phyloP scores from a whole-genome alignment of 2,113 vertebrate genomes.

The Bubo blakistoni region DNA sequence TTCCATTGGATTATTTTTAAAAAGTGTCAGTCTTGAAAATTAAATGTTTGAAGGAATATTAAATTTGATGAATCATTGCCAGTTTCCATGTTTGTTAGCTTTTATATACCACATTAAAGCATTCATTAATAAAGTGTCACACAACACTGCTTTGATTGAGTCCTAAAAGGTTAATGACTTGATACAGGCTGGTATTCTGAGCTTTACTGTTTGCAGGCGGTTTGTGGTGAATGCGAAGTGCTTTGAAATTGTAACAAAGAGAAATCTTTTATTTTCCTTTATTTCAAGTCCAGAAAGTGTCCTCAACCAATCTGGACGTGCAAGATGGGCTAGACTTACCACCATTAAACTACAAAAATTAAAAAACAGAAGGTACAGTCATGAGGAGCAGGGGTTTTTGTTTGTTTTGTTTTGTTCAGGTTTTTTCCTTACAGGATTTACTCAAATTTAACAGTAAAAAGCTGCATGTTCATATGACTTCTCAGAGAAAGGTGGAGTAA shows the following conservation, averaged over 20 bases:
- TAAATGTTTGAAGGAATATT: conserved; percentile 73
- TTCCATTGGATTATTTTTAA: conserved; percentile 15
- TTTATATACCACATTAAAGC: conserved; percentile 75
- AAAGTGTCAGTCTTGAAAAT: conserved; percentile 65
- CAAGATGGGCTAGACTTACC: not conserved
- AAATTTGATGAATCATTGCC: conserved; percentile 76
- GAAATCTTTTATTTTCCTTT: conserved; percentile 27
- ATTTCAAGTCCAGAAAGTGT: not conserved
- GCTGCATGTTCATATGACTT: not conserved
- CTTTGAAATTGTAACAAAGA: conserved; percentile 61
- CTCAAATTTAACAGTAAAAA: not conserved
- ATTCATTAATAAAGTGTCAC: conserved; percentile 77
- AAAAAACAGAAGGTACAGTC: not conserved
- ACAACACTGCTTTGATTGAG: conserved; percentile 71
- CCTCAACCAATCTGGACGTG: not conserved
- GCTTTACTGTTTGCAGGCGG: conserved; percentile 38
- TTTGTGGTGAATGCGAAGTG: conserved; percentile 37
- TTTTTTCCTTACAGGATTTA: not conserved
- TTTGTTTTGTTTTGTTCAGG: not conserved
- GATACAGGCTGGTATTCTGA: conserved; percentile 57
- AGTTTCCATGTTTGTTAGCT: conserved; percentile 66
- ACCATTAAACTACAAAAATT: not conserved
- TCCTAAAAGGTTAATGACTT: conserved; percentile 77
- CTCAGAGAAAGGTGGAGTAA: not conserved
- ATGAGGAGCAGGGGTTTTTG: not conserved